Conservation (phyloP, 2,888 invertebrate genomes). For the Agriotes lineatus region DNA sequence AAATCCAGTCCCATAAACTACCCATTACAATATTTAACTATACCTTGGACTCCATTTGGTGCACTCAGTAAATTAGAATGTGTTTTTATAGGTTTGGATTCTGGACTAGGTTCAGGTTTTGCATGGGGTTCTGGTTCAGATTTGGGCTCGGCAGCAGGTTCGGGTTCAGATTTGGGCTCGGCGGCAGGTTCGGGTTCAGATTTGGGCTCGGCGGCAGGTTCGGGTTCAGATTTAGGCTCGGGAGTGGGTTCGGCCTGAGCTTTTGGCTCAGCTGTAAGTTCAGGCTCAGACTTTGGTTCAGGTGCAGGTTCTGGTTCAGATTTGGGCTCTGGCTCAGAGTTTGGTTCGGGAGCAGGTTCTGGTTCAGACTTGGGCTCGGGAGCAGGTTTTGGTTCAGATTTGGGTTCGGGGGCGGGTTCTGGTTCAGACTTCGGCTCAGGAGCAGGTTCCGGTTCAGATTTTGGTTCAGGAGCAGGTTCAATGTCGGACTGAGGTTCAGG, state of each 20-base stretch:
- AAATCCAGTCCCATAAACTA: not conserved
- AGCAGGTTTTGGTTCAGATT: constrained; percentile 64
- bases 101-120: constrained; percentile 67
- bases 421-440: constrained; percentile 66
- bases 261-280: constrained; percentile 60
- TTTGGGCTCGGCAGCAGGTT: constrained; percentile 63
- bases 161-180: constrained; percentile 61
- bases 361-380: constrained; percentile 60
- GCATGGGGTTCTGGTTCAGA: constrained; percentile 62
- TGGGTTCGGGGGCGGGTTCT: constrained; percentile 62
- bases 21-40: constrained; percentile 46
- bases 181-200: constrained; percentile 61
- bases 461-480: constrained; percentile 16
- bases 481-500: constrained; percentile 60
- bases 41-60: constrained; percentile 61
- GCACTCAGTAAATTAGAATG: constrained; percentile 56
- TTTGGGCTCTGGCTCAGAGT: constrained; percentile 62
- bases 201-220: constrained; percentile 65
- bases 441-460: constrained; percentile 50
- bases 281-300: constrained; percentile 64
- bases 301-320: constrained; percentile 63
- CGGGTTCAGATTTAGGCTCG: constrained; percentile 63
- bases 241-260: constrained; percentile 65
- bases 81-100: constrained; percentile 61
- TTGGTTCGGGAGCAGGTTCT: constrained; percentile 62